phyloP scores from a whole-genome alignment of 2,797 vertebrate species.

The Hypotaenidia okinawae region DNA sequence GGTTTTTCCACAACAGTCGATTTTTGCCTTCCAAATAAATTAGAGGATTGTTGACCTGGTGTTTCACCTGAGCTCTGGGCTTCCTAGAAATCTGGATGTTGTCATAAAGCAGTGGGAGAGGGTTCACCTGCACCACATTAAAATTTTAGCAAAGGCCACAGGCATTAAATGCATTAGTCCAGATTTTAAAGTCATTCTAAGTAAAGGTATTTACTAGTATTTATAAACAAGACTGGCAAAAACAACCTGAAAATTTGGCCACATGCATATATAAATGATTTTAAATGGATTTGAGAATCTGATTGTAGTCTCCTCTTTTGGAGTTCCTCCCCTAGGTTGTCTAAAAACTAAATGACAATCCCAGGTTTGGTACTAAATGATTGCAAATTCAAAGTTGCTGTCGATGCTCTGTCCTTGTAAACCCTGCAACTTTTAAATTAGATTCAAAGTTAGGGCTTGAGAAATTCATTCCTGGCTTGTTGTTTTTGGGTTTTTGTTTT shows the following conservation, averaged over 20 bases:
- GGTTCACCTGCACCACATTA: background rate
- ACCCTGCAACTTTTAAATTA: background rate
- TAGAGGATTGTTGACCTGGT: background rate
- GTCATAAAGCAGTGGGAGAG: background rate
- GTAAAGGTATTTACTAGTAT: background rate
- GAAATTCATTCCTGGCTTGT: background rate
- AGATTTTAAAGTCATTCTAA: background rate
- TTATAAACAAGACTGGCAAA: background rate
- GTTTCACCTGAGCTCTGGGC: background rate
- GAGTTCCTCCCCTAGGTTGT: background rate
- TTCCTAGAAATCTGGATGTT: background rate
- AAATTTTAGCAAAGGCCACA: background rate
- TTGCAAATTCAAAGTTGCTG: background rate
- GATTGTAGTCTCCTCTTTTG: background rate
- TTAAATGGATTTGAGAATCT: background rate
- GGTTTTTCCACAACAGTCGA: background rate
- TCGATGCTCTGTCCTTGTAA: background rate
- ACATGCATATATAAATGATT: background rate
- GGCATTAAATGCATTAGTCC: background rate
- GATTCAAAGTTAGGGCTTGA: background rate
- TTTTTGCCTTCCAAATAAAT: background rate
- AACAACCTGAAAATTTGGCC: background rate
- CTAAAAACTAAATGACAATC: background rate
- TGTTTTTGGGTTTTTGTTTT: too few relatives aligned
- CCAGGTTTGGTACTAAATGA: background rate